phyloP scores from a whole-genome alignment of 2,113 vertebrate genomes.

The Dasyurus viverrinus region DNA sequence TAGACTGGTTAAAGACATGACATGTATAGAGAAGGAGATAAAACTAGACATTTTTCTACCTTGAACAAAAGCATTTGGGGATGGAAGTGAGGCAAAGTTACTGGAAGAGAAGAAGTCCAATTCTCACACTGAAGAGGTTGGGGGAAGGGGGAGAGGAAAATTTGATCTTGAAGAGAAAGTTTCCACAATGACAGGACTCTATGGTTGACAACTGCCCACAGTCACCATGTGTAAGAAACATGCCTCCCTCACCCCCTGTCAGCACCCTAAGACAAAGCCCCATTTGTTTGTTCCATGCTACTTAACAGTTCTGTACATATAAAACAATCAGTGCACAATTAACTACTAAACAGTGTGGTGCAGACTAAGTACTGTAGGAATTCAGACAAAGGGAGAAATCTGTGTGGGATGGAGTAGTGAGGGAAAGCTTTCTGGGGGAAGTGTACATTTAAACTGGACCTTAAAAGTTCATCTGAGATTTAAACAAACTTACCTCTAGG shows the following conservation, averaged over 20 bases:
- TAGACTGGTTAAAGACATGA: neutral
- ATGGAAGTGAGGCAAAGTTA: neutral
- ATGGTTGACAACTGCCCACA: neutral
- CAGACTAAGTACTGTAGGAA: neutral
- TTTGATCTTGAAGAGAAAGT: neutral
- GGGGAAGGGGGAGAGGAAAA: neutral
- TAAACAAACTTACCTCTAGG: neutral
- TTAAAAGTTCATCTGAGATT: neutral
- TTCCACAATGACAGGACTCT: neutral
- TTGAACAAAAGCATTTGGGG: neutral
- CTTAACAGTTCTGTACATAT: neutral
- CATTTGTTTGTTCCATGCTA: neutral
- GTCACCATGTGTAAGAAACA: neutral
- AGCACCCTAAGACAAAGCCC: neutral
- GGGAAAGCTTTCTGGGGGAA: neutral
- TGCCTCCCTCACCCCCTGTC: neutral
- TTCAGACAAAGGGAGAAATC: neutral
- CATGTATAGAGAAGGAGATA: neutral
- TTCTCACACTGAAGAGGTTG: neutral
- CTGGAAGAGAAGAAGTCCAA: neutral
- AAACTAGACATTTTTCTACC: neutral
- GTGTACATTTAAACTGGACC: neutral
- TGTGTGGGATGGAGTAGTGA: neutral
- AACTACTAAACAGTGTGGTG: neutral
- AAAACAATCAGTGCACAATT: neutral